Base-by-base conservation (phyloP, 2,797 vertebrate species). In the Thalassophryne amazonica region DNA sequence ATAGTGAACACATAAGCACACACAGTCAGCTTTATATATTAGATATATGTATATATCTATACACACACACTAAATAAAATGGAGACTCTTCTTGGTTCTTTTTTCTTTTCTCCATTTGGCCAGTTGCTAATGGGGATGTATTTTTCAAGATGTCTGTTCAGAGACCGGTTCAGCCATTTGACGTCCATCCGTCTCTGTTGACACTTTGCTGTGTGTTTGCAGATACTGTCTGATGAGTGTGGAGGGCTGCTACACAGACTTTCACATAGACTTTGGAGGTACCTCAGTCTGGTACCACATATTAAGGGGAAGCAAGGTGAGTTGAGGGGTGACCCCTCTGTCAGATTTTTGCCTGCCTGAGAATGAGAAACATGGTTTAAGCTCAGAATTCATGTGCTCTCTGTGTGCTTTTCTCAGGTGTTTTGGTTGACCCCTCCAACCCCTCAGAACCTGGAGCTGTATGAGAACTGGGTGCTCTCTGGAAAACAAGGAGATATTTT, bases 201-300 rank as follows among this genome's bases (percentile, higher is more conserved):
- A n/a, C n/a, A n/a, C n/a, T n/a, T n/a, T n/a, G n/a, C n/a, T 28
- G 3, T 53, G 8, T 60, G 15, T 20, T 4, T 68, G 7, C 75
- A 99, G 96, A 40, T 99, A 98, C 81, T 99, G 96, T 78, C 85
- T 99, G 61, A 99, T 99, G 97, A 99, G 97, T 25, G 97, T 99
- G 6, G 93, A 95, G 72, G 97, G 96, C 76, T 98, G 96, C 89
- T 99, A 94, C 83, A 99, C 97, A 33, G 97, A 99, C 83, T 99
- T 99, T 75, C 97, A 99, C 27, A 94, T 99, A 16, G 97, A 98
- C 85, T 99, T 99, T 0, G 97, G 96, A 50, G 97, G 97, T 13
- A 98, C 97, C 0, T 99, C 97, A 1, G 97, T 99, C 54, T 99
- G 97, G 97, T 98, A 99, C 81, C 95, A 99, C 81, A 96, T 99